A percentile compares a stretch with the other conserved stretches of the same genome.
Conservation (phyloP, 2,113 vertebrate genomes). For the Actenoides lindsayi region DNA sequence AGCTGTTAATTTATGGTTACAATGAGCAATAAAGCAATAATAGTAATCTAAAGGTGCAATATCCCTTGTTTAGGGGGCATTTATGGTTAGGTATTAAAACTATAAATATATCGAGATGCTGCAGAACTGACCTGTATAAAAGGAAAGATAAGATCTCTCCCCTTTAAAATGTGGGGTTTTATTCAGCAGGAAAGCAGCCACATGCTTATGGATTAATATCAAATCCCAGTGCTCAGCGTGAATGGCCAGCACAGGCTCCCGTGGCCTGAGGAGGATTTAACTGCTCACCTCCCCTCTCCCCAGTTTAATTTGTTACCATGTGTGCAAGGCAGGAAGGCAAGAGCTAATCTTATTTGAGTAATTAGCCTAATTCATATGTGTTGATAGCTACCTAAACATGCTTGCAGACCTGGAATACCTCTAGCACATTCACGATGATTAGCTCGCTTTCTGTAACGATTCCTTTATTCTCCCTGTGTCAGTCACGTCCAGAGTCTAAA, state of each 20-base stretch:
- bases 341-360: not conserved
- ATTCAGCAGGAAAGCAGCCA: conserved; percentile 35
- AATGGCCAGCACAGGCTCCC: not conserved
- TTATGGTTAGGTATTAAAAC: conserved; percentile 80
- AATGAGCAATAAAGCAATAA: conserved; percentile 80
- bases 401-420: not conserved
- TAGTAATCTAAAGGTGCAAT: conserved; percentile 76
- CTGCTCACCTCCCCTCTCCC: not conserved
- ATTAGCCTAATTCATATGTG: not conserved
- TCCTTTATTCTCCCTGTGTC: not conserved
- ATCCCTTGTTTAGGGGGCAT: conserved; percentile 78
- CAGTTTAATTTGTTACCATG: not conserved
- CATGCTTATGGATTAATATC: not conserved
- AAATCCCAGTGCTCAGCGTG: not conserved
- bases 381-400: not conserved
- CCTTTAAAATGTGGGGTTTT: not conserved
- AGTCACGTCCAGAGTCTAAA: accelerated
- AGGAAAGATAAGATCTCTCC: conserved; percentile 69
- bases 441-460: not conserved
- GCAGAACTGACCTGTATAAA: conserved; percentile 53
- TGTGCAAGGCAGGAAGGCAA: not conserved
- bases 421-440: accelerated
- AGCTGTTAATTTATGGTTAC: conserved; percentile 74
- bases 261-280: not conserved
- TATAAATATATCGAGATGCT: conserved; percentile 75